Percentiles rank a stretch among this genome's conserved stretches.
Conservation (phyloP, 1,140 invertebrate genomes). For the Heliconius melpomene region DNA sequence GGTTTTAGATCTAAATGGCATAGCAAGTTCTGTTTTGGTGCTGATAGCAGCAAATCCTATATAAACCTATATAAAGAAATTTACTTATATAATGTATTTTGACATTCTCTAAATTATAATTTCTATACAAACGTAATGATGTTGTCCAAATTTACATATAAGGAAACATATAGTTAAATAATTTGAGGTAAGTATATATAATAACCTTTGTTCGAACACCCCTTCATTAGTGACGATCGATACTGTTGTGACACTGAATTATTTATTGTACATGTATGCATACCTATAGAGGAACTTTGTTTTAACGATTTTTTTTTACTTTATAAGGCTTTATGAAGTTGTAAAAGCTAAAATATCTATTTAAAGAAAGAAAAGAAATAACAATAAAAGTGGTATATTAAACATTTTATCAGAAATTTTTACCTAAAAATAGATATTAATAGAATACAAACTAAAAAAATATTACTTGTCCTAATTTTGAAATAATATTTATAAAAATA, state of each 20-base stretch:
- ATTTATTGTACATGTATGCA: slow-evolving; percentile 16
- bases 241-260: slow-evolving; percentile 18
- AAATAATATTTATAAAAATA: not conserved
- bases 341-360: no score
- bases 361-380: no score
- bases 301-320: not conserved
- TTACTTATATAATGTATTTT: no score
- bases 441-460: no score
- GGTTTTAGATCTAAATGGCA: not conserved
- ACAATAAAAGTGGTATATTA: no score
- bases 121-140: not conserved
- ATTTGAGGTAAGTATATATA: not conserved
- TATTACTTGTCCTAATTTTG: no score
- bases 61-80: no score
- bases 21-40: not conserved
- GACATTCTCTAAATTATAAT: not conserved
- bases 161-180: not conserved
- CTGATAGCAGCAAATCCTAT: no score
- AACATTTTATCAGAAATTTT: no score
- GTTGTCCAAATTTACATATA: not conserved
- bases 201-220: slow-evolving; percentile 4
- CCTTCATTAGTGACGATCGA: slow-evolving; percentile 15
- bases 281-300: slow-evolving; percentile 9
- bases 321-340: not conserved
- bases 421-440: no score